Percentiles rank a stretch among this genome's conserved stretches.
phyloP scores from a whole-genome alignment of 2,113 vertebrate genomes.

The Hydropotes inermis region DNA sequence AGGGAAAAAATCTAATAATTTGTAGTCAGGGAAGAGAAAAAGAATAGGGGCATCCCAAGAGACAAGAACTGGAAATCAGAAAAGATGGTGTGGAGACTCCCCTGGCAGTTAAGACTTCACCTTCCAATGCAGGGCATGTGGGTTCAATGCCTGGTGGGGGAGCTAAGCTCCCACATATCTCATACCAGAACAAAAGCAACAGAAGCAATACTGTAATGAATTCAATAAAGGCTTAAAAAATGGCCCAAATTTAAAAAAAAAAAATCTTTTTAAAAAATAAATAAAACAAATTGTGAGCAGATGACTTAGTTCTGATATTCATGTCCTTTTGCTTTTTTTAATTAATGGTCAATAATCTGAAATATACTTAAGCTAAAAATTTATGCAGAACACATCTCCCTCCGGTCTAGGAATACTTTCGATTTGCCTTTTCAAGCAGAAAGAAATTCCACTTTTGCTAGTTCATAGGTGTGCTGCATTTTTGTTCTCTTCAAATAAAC shows the following conservation, averaged over 20 bases:
- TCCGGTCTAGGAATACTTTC: background rate
- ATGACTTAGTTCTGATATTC: background rate
- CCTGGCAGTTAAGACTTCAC: background rate
- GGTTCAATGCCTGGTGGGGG: background rate
- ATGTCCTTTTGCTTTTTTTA: slow-evolving; percentile 24
- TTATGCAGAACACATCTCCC: background rate
- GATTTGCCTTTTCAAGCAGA: slow-evolving; percentile 54
- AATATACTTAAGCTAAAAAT: slow-evolving; percentile 42
- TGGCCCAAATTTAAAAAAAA: background rate
- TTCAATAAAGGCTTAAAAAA: background rate
- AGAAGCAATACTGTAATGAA: background rate
- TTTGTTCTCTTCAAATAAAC: background rate
- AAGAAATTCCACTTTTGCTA: slow-evolving; percentile 47
- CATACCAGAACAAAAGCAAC: background rate
- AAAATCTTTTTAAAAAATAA: background rate
- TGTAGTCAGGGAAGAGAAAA: background rate
- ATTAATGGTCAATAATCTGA: background rate
- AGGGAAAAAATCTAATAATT: background rate
- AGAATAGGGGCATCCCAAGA: background rate
- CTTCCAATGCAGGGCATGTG: background rate
- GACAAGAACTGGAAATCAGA: background rate
- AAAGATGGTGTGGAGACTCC: background rate
- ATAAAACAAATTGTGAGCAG: background rate
- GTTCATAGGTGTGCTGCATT: background rate
- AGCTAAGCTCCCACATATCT: background rate